These are phyloP conservation scores for Tretioscincus oriximinensis DNA, from an alignment of 2,113 vertebrate species.

Conservation along the genomic window DNA sequence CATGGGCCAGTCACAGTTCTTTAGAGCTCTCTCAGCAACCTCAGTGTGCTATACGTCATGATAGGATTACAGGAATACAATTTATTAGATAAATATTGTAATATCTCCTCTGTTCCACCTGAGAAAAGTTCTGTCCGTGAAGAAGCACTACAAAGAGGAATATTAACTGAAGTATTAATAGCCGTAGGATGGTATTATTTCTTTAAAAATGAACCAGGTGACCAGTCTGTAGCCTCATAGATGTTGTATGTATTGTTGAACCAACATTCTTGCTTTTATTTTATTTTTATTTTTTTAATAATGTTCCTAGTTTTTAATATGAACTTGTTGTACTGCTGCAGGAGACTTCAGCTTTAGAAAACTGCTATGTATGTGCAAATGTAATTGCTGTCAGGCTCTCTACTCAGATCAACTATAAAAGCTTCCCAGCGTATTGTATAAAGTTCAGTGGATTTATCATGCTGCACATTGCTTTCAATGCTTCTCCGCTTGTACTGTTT, in stretches of 20 bases:
- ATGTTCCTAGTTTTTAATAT: constrained; percentile 16
- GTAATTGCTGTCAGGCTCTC: constrained; percentile 5
- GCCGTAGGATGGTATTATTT: background rate
- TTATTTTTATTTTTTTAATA: background rate
- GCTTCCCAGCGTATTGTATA: constrained; percentile 3
- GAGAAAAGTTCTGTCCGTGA: background rate
- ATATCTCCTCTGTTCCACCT: background rate
- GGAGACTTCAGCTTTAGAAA: constrained; percentile 12
- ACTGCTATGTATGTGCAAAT: background rate
- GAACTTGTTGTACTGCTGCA: constrained; percentile 6
- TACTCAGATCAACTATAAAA: constrained; percentile 21
- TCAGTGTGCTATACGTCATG: background rate
- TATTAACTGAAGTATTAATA: background rate
- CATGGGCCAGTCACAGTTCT: too few relatives aligned
- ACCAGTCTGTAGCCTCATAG: background rate
- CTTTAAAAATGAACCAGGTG: background rate
- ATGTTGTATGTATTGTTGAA: background rate
- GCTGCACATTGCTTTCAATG: constrained; percentile 14
- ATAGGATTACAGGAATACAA: background rate
- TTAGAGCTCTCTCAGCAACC: too few relatives aligned
- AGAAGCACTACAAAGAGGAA: background rate
- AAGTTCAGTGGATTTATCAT: constrained; percentile 9
- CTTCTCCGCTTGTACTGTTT: background rate
- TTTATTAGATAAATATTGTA: background rate
- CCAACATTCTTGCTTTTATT: background rate